phyloP scores from a whole-genome alignment of 2,113 vertebrate species.

The Ictalurus furcatus region DNA sequence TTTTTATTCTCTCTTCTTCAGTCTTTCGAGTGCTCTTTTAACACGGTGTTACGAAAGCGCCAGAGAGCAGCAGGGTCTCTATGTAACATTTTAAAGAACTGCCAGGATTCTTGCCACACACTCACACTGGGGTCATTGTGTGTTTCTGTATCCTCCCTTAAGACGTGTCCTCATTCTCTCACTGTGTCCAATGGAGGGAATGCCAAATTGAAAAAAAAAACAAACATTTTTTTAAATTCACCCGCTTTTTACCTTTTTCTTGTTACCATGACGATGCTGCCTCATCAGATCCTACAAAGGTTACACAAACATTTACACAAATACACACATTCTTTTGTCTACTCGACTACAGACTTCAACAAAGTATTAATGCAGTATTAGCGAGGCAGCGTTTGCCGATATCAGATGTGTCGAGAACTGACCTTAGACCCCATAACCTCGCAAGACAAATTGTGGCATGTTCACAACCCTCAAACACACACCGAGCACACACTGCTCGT shows the following conservation, averaged over 20 bases:
- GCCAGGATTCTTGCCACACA: constrained; percentile 56
- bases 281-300: constrained; percentile 11
- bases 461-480: constrained; percentile 21
- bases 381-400: constrained; percentile 38
- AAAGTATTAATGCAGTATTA: constrained; percentile 53
- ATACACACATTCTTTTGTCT: constrained; percentile 15
- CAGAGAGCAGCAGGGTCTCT: constrained; percentile 56
- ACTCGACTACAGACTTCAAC: neutral
- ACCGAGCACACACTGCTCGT: neutral
- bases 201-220: neutral
- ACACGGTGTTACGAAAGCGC: constrained; percentile 37
- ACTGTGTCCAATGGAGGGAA: constrained; percentile 17
- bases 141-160: constrained; percentile 26
- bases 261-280: constrained; percentile 18
- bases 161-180: constrained; percentile 12
- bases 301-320: constrained; percentile 5
- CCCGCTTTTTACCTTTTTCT: neutral
- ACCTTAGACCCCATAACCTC: constrained; percentile 23
- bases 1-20: constrained; percentile 48
- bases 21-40: constrained; percentile 11
- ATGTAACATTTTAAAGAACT: constrained; percentile 36
- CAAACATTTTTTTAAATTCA: neutral
- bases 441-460: constrained; percentile 16
- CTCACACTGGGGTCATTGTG: constrained; percentile 4
- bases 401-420: constrained; percentile 29